Conservation (phyloP, 2,888 invertebrate species). For the Serripes groenlandicus region DNA sequence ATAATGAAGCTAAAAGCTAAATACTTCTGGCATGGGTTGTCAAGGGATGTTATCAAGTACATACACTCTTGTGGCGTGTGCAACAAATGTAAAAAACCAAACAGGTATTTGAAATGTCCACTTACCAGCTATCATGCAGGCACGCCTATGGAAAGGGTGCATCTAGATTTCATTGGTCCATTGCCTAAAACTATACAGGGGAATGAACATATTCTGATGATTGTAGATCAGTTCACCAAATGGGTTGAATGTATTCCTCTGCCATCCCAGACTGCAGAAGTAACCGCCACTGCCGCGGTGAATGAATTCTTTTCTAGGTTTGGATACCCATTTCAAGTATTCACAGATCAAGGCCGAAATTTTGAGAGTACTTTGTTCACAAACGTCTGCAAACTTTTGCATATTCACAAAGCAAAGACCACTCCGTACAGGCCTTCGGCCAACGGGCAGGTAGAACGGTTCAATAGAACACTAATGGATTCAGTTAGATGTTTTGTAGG, state of each 20-base stretch:
- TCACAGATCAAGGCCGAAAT: slow-evolving; percentile 47
- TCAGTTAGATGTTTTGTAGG: slow-evolving; percentile 6
- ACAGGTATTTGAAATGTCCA: neutral
- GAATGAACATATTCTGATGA: slow-evolving; percentile 25
- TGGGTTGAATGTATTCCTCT: slow-evolving; percentile 48
- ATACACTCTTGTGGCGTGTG: slow-evolving; percentile 20
- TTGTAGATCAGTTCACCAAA: slow-evolving; percentile 45
- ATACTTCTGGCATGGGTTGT: slow-evolving; percentile 38
- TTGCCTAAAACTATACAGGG: slow-evolving; percentile 33
- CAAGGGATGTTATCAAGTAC: slow-evolving; percentile 4
- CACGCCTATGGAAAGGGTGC: slow-evolving; percentile 38
- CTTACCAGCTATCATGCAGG: slow-evolving; percentile 27
- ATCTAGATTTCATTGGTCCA: slow-evolving; percentile 53
- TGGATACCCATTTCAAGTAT: slow-evolving; percentile 40
- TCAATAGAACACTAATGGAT: slow-evolving; percentile 12
- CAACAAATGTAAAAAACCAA: slow-evolving; percentile 20
- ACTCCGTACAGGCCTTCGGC: slow-evolving; percentile 10
- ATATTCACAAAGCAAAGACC: slow-evolving; percentile 9
- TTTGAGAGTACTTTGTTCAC: neutral
- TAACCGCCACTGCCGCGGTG: slow-evolving; percentile 44
- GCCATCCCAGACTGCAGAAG: slow-evolving; percentile 47
- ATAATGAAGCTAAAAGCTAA: slow-evolving; percentile 10
- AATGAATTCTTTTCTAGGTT: slow-evolving; percentile 44
- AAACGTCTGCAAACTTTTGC: neutral
- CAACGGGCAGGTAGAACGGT: slow-evolving; percentile 17